Percentiles rank a stretch among this genome's conserved stretches.
Evolutionary conservation across 2,797 vertebrate species (phyloP).

Genomic region (Pipistrellus kuhlii): DNA sequence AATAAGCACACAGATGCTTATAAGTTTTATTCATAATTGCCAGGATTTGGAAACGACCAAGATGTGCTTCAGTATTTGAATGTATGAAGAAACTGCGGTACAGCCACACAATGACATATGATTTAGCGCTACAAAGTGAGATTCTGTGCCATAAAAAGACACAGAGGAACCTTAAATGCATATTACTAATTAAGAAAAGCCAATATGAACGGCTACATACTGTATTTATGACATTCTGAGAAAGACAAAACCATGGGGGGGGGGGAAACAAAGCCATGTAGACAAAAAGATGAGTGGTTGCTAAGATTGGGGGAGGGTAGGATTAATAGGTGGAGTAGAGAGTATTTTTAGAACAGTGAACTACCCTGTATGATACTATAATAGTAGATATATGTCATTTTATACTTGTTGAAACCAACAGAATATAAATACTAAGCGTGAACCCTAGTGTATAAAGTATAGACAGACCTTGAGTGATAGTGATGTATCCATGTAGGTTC

Average conservation of each 20-base stretch:
- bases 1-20: neutral
- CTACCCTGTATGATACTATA: neutral
- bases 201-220: neutral
- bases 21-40: conserved; percentile 38
- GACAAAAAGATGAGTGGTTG: neutral
- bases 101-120: neutral
- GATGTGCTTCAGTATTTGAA: neutral
- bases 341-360: neutral
- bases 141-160: neutral
- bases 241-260: neutral
- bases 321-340: neutral
- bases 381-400: neutral
- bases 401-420: neutral
- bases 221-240: neutral
- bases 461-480: neutral
- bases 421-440: neutral
- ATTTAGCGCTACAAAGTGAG: neutral
- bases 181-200: conserved; percentile 23
- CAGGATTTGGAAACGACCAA: conserved; percentile 35
- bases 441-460: neutral
- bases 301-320: neutral
- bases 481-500: neutral
- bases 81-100: neutral
- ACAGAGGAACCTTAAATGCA: neutral
- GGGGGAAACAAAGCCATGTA: neutral